Evolutionary conservation across 92 coral and sea anemone species (phyloP), one percentile per base, ranked within the genome.

Genomic region (Phymanthus crucifer): DNA sequence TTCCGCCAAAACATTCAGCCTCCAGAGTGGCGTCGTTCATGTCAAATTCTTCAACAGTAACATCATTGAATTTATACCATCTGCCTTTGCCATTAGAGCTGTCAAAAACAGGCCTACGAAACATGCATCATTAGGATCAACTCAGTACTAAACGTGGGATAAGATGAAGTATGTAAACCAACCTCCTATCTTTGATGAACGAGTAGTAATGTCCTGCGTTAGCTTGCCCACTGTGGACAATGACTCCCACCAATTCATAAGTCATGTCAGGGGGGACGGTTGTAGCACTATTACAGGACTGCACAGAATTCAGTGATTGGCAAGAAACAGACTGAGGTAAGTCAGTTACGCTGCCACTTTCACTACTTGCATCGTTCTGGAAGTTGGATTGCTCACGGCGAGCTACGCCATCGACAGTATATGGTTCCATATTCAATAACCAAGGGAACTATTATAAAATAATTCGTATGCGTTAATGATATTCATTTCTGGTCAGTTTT

Each of bases 1-100:
- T 92, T 3, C 97, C 97, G n/a, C 97, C 97, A 85, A 92, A 92
- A 73, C 97, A 85, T 71, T 92, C 94, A 3, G 93, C 93, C 69
- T 92, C 97, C 35, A 92, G 86, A 1, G 87, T 75, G 78, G 87
- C 97, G 52, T 89, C 94, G 50, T 87, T 89, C 97, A 92, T 92
- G 61, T 87, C 87, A 47, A 89, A 92, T 65, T 88, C 90, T 66
- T 92, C 97, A 16, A 92, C 97, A 31, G 85, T 47, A 8, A 80
- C 83, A 70, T 92, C 97, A 72, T 92, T 92, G 72, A 87, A 89
- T 85, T 92, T 92, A 83, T 66, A 89, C 97, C 97, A 92, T 58
- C 77, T 89, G 76, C 80, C 88, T 32, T 87, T 88, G n/a, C 74
- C 72, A 26, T 71, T 86, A 21, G 86, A 77, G 38, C 74, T 70